phyloP scores from a whole-genome alignment of 2,888 invertebrate genomes.

The Drosophila robusta region DNA sequence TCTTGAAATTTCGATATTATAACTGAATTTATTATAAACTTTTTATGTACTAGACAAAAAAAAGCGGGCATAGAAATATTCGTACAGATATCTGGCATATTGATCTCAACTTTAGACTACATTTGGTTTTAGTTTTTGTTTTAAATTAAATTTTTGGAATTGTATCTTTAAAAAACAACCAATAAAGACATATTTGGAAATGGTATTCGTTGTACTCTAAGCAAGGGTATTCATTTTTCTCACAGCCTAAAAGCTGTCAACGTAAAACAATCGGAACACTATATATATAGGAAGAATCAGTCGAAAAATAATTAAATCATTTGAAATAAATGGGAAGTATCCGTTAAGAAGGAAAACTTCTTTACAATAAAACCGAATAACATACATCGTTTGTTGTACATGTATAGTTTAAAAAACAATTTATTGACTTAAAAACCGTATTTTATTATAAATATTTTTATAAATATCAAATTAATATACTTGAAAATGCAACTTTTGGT shows the following conservation, averaged over 20 bases:
- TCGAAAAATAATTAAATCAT: background rate
- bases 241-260: too few species aligned
- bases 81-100: slow-evolving; percentile 42
- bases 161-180: slow-evolving; percentile 12
- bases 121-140: slow-evolving; percentile 17
- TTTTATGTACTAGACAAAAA: slow-evolving; percentile 7
- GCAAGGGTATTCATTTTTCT: too few species aligned
- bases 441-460: too few species aligned
- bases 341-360: too few species aligned
- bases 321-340: too few species aligned
- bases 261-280: too few species aligned
- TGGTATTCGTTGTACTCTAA: background rate
- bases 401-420: too few species aligned
- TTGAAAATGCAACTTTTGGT: background rate
- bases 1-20: background rate
- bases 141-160: slow-evolving; percentile 10
- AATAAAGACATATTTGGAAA: slow-evolving; percentile 39
- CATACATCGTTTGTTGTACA: too few species aligned
- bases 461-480: background rate
- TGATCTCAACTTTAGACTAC: slow-evolving; percentile 38
- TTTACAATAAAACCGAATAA: too few species aligned
- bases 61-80: slow-evolving; percentile 10
- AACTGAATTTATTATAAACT: slow-evolving; percentile 12
- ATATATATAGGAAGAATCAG: too few species aligned
- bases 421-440: too few species aligned